These are phyloP conservation scores for Hepsetus odoe DNA, from an alignment of 2,113 vertebrate genomes.

Conservation along the genomic window DNA sequence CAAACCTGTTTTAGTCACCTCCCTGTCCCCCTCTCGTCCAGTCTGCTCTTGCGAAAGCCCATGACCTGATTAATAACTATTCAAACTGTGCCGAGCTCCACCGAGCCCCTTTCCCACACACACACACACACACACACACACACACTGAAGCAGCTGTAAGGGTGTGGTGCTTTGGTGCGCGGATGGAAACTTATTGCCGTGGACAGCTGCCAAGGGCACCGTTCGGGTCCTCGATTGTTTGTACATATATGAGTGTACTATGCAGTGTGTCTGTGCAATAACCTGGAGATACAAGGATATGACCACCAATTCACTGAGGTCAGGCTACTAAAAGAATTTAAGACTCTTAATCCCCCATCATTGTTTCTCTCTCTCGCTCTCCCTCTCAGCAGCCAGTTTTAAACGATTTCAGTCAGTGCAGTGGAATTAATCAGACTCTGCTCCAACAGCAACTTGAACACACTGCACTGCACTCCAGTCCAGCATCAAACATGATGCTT, in stretches of 20 bases:
- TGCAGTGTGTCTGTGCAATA: too few relatives aligned
- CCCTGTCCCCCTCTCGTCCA: not conserved
- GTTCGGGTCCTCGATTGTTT: not conserved
- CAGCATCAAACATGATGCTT: not conserved
- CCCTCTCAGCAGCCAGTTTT: not conserved
- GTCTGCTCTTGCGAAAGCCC: not conserved
- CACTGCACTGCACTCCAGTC: not conserved
- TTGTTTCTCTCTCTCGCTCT: not conserved
- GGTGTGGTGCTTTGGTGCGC: constrained; percentile 12
- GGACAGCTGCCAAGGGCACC: constrained; percentile 18
- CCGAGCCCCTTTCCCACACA: not conserved
- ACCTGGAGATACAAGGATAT: not conserved
- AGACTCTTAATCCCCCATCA: not conserved
- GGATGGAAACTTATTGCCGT: constrained; percentile 10
- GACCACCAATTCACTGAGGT: not conserved
- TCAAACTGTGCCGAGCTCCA: not conserved
- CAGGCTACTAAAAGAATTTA: not conserved
- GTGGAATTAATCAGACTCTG: not conserved
- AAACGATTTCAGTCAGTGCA: constrained; percentile 5
- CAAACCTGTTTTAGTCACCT: constrained; percentile 4
- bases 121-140: not conserved
- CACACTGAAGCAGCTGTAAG: constrained; percentile 34
- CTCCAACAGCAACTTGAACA: not conserved
- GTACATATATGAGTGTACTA: not conserved
- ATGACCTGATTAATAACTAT: not conserved